Evolutionary conservation across 2,888 invertebrate genomes (phyloP), one percentile per base, ranked within the genome.

Genomic region (Yponomeuta plumbellus): DNA sequence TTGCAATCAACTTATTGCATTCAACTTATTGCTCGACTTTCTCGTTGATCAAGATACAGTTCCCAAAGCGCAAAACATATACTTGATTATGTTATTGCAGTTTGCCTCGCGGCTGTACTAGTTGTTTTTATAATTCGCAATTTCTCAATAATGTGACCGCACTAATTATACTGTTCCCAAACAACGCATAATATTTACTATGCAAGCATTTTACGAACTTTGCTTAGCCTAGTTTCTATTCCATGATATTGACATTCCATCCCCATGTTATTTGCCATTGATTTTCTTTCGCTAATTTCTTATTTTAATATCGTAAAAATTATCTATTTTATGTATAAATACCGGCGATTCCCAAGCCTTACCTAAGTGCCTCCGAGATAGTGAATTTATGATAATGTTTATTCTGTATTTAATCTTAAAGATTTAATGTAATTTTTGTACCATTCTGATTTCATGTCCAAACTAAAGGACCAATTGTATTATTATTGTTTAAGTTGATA

Each of bases 131-230:
- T 52, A 3, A 17, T 52, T 52, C 17, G 17, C 44, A 52, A 52
- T 52, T 52, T 17, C 44, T 52, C 8, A 52, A 52, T 17, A 52
- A 2, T 52, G 44, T 52, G 44, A 52, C 44, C 17, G 44, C 44
- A 17, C 44, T 17, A 17, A 52, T 17, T 17, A 52, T 17, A 52
- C 44, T 52, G 44, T 23, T 59, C 59, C 59, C 59, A 21, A 59
- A 23, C 22, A 59, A 59, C 59, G 13, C 10, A 21, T 11, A 21
- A 59, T 59, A 21, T 21, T 40, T 40, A 63, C n/a, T 63, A 21
- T 63, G 40, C 63, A 63, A 63, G 63, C 63, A 39, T 63, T 63
- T 2, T 44, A 40, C 40, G 40, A 40, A 44, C 59, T 21, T 52
- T 52, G 44, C 8, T 52, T 52, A 52, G 2, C 13, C 44, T 52